Conservation (phyloP, 2,113 vertebrate species). For the Amazona vittata region DNA sequence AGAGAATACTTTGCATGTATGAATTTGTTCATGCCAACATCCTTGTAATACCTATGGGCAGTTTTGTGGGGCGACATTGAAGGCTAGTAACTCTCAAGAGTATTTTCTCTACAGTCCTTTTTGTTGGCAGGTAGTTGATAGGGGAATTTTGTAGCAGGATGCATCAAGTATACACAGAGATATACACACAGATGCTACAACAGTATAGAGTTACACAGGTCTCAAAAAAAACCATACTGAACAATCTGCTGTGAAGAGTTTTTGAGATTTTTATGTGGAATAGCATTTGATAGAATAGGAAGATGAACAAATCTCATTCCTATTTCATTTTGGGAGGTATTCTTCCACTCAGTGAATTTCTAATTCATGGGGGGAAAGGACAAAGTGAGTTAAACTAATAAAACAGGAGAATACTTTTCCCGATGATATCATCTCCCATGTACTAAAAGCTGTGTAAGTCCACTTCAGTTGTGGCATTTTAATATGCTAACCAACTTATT, state of each 20-base stretch:
- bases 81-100: background rate
- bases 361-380: background rate
- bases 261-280: background rate
- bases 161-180: background rate
- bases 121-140: background rate
- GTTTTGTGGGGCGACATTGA: background rate
- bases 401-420: background rate
- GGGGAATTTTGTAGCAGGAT: background rate
- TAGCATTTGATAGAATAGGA: background rate
- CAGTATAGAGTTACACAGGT: fast-evolving
- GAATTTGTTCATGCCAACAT: background rate
- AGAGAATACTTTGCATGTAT: background rate
- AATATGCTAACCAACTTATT: background rate
- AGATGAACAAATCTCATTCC: background rate
- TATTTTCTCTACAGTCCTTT: background rate
- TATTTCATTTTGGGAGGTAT: background rate
- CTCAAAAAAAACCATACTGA: background rate
- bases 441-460: background rate
- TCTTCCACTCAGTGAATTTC: background rate
- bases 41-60: background rate
- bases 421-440: background rate
- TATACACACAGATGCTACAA: background rate
- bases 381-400: background rate
- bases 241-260: background rate
- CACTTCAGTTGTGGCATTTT: background rate